Evolutionary conservation across 2,797 vertebrate genomes (phyloP).

Genomic region (Erethizon dorsatum): DNA sequence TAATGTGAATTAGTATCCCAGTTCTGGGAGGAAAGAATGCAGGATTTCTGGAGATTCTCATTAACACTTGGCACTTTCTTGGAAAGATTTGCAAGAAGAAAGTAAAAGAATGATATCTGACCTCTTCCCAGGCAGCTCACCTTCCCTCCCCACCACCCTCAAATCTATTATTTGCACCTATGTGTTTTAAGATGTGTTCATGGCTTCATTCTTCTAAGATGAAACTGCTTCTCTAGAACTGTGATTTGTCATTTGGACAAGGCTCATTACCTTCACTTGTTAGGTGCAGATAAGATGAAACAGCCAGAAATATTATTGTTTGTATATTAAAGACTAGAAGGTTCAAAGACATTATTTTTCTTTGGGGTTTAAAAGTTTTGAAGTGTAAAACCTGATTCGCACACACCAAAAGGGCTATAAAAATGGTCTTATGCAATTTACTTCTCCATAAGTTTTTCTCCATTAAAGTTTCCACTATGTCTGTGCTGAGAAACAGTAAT

Average conservation of each 20-base stretch:
- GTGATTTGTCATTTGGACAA: constrained; percentile 70
- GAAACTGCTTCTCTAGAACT: constrained; percentile 26
- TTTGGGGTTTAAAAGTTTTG: not conserved
- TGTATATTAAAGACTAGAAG: constrained; percentile 5
- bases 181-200: constrained; percentile 21
- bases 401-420: not conserved
- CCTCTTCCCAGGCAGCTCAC: not conserved
- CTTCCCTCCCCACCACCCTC: not conserved
- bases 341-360: constrained; percentile 18
- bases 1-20: not conserved
- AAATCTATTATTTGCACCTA: constrained; percentile 72
- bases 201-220: constrained; percentile 2
- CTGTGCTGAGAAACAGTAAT: not conserved
- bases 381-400: constrained; percentile 5
- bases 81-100: constrained; percentile 80
- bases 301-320: not conserved
- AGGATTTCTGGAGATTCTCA: constrained; percentile 71
- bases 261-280: not conserved
- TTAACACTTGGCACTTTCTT: constrained; percentile 81
- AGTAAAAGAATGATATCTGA: constrained; percentile 70
- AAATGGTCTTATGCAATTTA: not conserved
- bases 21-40: constrained; percentile 64
- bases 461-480: not conserved
- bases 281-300: constrained; percentile 47
- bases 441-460: not conserved